Conservation (phyloP, 2,113 vertebrate species). For the Tylochromis polylepis region DNA sequence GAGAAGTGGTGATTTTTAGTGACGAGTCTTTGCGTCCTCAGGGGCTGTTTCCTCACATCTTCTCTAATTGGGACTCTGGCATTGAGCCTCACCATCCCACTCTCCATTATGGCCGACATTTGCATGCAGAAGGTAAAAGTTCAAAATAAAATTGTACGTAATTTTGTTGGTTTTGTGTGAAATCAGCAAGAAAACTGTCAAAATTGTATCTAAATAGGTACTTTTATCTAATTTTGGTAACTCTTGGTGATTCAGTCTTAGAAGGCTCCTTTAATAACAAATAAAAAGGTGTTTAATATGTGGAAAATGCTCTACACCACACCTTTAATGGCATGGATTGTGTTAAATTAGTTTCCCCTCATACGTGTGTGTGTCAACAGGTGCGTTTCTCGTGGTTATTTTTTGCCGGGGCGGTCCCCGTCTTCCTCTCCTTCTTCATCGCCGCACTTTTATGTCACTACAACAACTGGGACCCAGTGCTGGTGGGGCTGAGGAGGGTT, state of each 20-base stretch:
- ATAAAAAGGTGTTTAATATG: neutral
- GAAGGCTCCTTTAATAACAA: neutral
- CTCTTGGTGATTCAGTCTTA: neutral
- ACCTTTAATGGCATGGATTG: neutral
- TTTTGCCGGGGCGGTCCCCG: constrained; percentile 88
- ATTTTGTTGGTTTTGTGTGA: neutral
- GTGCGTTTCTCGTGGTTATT: constrained; percentile 95
- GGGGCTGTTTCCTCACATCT: constrained; percentile 97
- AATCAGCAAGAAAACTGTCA: neutral
- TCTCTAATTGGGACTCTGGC: constrained; percentile 94
- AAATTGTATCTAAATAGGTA: neutral
- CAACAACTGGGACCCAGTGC: constrained; percentile 98
- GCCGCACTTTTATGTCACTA: constrained; percentile 89
- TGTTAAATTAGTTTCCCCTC: neutral
- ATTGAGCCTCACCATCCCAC: constrained; percentile 93
- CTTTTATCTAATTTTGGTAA: neutral
- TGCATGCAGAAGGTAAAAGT: constrained; percentile 88
- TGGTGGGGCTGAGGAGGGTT: constrained; percentile 88
- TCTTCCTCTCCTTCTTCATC: constrained; percentile 94
- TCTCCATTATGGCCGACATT: constrained; percentile 96
- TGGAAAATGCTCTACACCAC: neutral
- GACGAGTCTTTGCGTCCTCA: constrained; percentile 52
- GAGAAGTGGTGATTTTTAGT: neutral
- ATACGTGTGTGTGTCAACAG: constrained; percentile 51
- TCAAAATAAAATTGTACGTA: neutral